Base-by-base conservation (phyloP, 1,140 invertebrate genomes). In the Pseudomyrmex dendroicus region DNA sequence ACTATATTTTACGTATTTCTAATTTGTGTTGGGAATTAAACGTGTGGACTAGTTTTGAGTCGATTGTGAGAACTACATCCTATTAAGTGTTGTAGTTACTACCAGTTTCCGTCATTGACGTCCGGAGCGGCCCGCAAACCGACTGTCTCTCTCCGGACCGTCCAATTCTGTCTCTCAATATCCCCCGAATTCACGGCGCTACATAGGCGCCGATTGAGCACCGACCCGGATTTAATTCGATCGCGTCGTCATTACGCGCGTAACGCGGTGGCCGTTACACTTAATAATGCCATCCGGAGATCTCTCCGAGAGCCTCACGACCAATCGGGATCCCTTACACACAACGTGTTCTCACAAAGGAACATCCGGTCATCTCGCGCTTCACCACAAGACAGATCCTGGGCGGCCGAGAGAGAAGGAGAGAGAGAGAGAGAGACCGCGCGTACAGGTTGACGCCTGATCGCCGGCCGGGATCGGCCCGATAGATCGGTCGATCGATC, bases 281-380 rank as follows among this genome's bases (percentile, higher is more conserved):
- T 80, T 80, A 80, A 80, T 80, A 80, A 80, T 80, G 66, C 76
- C 76, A 72, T 76, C 48, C 57, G n/a, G 59, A 46, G 64, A 83
- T 82, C 63, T 82, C 63, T 77, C 63, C 85, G 25, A 85, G 54
- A 86, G 85, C 80, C 74, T 70, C 22, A n/a, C 54, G 20, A 73
- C 48, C 64, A 57, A 83, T 86, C 73, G 70, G 64, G 63, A 76
- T 86, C 48, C 63, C 67, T 80, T 80, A 80, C 44, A 56, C 52
- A 54, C 44, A 1, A 67, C 64, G 64, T 62, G 46, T 57, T 20
- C 52, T 73, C 35, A 84, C 82, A 74, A 17, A 78, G 85, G 83
- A 84, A 62, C 78, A 87, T 77, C 80, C 86, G 59, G 57, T 84
- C 85, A 87, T 84, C 66, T 80, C 83, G 57, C 48, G 46, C 20